Conservation (phyloP, 2,797 vertebrate species). For the Fistularia commersonii region DNA sequence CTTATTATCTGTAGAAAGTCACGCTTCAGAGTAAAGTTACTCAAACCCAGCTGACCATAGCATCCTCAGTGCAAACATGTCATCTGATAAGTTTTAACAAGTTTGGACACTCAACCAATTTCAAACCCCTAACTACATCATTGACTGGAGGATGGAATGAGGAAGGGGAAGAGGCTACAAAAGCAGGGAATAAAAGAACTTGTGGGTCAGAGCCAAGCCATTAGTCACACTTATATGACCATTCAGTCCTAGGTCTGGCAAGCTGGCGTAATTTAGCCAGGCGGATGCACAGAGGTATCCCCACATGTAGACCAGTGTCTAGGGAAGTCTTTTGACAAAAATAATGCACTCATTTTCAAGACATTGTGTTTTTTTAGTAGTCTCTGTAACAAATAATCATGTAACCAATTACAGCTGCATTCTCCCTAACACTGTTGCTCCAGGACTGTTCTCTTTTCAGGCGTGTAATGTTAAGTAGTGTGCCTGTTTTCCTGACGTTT, state of each 20-base stretch:
- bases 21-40: conserved; percentile 60
- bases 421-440: conserved; percentile 5
- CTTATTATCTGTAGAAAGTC: conserved; percentile 68
- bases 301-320: conserved; percentile 33
- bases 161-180: background rate
- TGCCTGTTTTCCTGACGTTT: conserved; percentile 1
- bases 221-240: conserved; percentile 45
- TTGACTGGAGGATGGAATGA: conserved; percentile 15
- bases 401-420: conserved; percentile 8
- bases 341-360: conserved; percentile 8
- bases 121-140: conserved; percentile 16
- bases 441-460: conserved; percentile 1
- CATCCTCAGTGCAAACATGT: conserved; percentile 26
- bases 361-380: conserved; percentile 6
- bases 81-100: conserved; percentile 41
- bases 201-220: conserved; percentile 32
- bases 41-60: conserved; percentile 48
- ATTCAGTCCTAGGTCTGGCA: conserved; percentile 31
- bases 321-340: conserved; percentile 21
- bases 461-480: conserved; percentile 4
- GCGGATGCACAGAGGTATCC: conserved; percentile 33
- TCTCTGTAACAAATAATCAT: conserved; percentile 12
- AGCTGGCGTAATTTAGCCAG: conserved; percentile 28
- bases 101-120: conserved; percentile 20
- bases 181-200: conserved; percentile 18